Evolutionary conservation across 2,888 invertebrate species (phyloP), one percentile per base, ranked within the genome.

Genomic region (Drosophila rubida): DNA sequence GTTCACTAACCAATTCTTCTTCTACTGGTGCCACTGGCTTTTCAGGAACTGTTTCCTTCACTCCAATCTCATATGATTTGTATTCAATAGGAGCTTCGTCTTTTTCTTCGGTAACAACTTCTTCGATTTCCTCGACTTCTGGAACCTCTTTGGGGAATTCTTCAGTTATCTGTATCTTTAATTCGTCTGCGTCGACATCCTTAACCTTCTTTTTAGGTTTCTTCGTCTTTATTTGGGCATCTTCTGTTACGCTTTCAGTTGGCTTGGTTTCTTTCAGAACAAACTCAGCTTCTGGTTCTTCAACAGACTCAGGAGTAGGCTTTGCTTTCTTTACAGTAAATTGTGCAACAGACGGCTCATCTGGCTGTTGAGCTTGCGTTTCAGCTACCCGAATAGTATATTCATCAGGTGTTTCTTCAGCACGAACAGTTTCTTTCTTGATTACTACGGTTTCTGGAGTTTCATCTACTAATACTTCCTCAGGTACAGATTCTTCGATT

Each of bases 151-250:
- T 65, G 4, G 83, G 82, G 14, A 64, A 44, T 75, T 87, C 87
- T 63, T 92, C 91, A 0, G 75, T 72, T 8, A 90, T 68, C n/a
- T 78, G 67, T 6, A 91, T 83, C 25, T 89, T 89, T 0, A 89
- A 60, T 57, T 90, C 86, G n/a, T 87, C 83, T 14, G 81, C 88
- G 1, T 68, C 80, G 48, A 80, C 83, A 9, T 89, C 87, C 49
- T 81, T 82, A 0, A 71, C 69, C 51, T 88, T 89, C 82, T 89
- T 87, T 51, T 84, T 88, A 0, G 71, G 70, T 59, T 83, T 88
- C 65, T 90, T 91, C 37, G 81, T 80, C 68, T 80, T 89, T 8
- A 87, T 81, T 68, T 88, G 69, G 2, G 84, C 83, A 7, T 73
- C 69, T 59, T 84, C 85, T 3, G 84, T 77, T 9, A 87, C 76